These are phyloP conservation scores for Pelobates fuscus DNA, from an alignment of 2,113 vertebrate species.

Conservation along the genomic window DNA sequence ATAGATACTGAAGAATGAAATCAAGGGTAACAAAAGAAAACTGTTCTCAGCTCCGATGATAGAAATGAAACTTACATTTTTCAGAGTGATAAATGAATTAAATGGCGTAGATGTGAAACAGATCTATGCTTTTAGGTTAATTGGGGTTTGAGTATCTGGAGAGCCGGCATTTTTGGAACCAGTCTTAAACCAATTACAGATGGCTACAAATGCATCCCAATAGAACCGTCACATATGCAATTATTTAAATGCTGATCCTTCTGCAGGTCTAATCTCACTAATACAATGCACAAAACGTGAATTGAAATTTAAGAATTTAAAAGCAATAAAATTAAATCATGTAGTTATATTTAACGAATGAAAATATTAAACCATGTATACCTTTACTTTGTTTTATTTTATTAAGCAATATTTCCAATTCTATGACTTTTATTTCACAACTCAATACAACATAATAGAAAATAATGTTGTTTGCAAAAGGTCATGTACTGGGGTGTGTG, in stretches of 20 bases:
- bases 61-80: conserved; percentile 13
- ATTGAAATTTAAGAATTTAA: neutral
- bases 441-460: no score
- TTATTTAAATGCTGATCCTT: neutral
- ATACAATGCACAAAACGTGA: neutral
- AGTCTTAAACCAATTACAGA: conserved; percentile 10
- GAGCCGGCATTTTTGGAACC: conserved; percentile 6
- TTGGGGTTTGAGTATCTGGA: conserved; percentile 8
- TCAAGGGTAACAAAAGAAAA: neutral
- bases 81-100: conserved; percentile 14
- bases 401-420: no score
- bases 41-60: neutral
- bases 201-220: conserved; percentile 5
- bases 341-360: no score
- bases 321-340: neutral
- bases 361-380: no score
- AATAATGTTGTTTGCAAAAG: no score
- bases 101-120: neutral
- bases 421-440: no score
- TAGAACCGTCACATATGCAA: neutral
- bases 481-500: no score
- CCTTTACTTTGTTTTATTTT: no score
- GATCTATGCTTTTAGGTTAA: conserved; percentile 16
- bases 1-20: neutral
- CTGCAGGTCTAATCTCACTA: neutral